phyloP scores from a whole-genome alignment of 1,140 invertebrate genomes.

The Orchestia grillus region DNA sequence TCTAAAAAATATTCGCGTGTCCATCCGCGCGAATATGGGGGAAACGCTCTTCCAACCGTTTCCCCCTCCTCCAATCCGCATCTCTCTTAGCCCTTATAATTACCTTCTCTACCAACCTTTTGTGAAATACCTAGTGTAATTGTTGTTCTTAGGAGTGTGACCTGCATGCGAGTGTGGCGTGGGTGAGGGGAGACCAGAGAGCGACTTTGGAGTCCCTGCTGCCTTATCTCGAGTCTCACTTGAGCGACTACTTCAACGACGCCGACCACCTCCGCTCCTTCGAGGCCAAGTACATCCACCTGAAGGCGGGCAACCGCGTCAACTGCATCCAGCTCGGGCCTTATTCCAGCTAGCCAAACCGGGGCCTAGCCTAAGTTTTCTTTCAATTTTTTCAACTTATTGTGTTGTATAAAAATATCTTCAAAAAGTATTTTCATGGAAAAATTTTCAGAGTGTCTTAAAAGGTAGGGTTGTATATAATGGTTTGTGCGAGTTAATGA shows the following conservation, averaged over 20 bases:
- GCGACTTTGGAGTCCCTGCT: neutral
- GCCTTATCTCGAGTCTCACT: conserved; percentile 2
- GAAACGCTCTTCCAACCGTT: too few species aligned
- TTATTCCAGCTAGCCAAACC: conserved; percentile 20
- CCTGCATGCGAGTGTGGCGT: conserved; percentile 16
- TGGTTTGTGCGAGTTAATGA: neutral
- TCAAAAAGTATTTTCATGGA: neutral
- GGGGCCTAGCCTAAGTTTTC: neutral
- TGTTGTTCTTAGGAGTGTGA: neutral
- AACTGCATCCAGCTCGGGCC: conserved; percentile 41
- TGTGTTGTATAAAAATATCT: neutral
- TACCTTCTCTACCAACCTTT: too few species aligned
- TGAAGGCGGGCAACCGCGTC: conserved; percentile 32
- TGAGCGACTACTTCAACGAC: conserved; percentile 24
- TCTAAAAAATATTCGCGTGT: too few species aligned
- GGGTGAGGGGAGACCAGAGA: conserved; percentile 22
- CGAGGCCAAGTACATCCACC: conserved; percentile 30
- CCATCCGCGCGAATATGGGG: too few species aligned
- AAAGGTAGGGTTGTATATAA: neutral
- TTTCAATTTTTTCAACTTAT: neutral
- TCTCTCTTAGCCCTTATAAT: too few species aligned
- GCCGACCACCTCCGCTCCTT: conserved; percentile 19
- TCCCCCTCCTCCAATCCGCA: too few species aligned
- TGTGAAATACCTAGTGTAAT: too few species aligned
- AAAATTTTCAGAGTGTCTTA: neutral